Evolutionary conservation across 2,797 vertebrate species (phyloP).

Genomic region (Rallus crepitans): DNA sequence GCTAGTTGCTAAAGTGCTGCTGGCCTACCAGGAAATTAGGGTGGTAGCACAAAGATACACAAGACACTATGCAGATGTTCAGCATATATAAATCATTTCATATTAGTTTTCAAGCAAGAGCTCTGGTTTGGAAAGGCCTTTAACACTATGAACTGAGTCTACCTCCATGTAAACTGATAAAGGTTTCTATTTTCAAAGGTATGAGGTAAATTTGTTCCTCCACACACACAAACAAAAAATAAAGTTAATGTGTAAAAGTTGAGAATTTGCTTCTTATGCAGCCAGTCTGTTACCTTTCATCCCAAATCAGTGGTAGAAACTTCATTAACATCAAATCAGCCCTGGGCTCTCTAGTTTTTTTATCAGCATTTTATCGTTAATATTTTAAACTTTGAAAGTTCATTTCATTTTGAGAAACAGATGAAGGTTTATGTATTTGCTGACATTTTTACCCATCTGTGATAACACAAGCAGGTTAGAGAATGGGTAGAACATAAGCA

Average conservation of each 20-base stretch:
- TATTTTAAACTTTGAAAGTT: conserved; percentile 36
- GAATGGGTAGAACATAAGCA: neutral
- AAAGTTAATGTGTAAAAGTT: neutral
- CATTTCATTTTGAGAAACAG: conserved; percentile 10
- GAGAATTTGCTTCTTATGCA: neutral
- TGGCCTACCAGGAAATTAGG: neutral
- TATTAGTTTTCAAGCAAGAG: neutral
- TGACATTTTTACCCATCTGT: neutral
- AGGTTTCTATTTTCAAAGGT: neutral
- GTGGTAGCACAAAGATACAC: neutral
- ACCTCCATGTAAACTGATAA: neutral
- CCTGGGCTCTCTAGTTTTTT: neutral
- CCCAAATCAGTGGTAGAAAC: neutral
- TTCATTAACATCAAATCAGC: neutral
- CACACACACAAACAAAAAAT: neutral
- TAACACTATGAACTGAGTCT: neutral
- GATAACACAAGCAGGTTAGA: neutral
- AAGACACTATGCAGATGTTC: neutral
- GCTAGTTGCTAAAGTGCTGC: neutral
- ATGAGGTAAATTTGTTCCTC: neutral
- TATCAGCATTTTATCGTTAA: neutral
- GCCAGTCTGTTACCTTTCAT: neutral
- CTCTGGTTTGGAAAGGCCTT: neutral
- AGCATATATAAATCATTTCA: neutral
- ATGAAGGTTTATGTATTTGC: neutral